Percentiles rank a stretch among this genome's conserved stretches.
These are phyloP conservation scores for Drosophila eohydei DNA, from an alignment of 2,888 invertebrate species.

Conservation along the genomic window DNA sequence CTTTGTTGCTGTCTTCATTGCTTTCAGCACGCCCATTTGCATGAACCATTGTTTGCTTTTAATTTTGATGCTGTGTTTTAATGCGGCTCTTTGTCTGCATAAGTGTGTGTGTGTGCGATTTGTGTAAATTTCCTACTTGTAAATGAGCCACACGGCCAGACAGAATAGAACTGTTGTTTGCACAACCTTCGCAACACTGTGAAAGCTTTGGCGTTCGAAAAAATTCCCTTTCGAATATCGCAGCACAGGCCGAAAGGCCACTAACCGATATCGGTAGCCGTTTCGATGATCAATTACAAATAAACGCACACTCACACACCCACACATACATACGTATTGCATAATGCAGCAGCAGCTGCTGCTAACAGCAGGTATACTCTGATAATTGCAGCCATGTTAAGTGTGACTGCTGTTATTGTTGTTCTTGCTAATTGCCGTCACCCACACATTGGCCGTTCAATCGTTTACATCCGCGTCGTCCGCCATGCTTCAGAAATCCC, in stretches of 20 bases:
- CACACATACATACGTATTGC: constrained; percentile 13
- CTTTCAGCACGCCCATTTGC: constrained; percentile 59
- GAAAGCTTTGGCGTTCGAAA: constrained; percentile 35
- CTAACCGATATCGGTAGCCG: constrained; percentile 31
- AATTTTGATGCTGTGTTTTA: constrained; percentile 48
- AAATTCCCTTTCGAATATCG: constrained; percentile 49
- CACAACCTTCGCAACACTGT: constrained; percentile 56
- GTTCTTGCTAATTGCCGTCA: constrained; percentile 35
- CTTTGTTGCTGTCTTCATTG: constrained; percentile 29
- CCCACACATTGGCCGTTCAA: constrained; percentile 37
- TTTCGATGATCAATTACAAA: constrained; percentile 28
- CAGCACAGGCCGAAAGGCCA: constrained; percentile 15
- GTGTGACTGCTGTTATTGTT: constrained; percentile 6
- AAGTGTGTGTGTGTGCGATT: constrained; percentile 39
- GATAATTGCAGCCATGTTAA: constrained; percentile 21
- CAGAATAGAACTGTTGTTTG: constrained; percentile 59
- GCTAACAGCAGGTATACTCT: background rate
- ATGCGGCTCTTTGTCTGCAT: constrained; percentile 39
- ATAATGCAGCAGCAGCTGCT: constrained; percentile 17
- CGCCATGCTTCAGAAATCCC: constrained; percentile 44
- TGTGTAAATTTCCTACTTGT: constrained; percentile 72
- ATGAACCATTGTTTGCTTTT: constrained; percentile 54
- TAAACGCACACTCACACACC: constrained; percentile 1
- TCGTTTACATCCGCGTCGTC: constrained; percentile 63
- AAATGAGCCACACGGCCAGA: constrained; percentile 18